Evolutionary conservation across 2,888 invertebrate genomes (phyloP).

Genomic region (Seira sanloemensis): DNA sequence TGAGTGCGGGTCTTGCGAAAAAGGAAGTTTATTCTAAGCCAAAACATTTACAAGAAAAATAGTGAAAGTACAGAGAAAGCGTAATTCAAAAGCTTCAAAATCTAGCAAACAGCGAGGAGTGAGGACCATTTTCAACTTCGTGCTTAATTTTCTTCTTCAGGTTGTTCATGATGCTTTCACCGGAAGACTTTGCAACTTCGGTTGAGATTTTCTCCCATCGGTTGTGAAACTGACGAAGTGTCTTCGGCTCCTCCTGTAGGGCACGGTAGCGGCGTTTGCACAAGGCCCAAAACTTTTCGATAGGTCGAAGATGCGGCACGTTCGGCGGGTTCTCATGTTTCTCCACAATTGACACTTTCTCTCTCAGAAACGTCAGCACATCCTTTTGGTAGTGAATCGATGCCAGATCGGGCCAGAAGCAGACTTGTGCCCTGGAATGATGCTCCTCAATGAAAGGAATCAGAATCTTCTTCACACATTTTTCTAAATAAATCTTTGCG

Average conservation of each 20-base stretch:
- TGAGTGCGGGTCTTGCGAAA: no score
- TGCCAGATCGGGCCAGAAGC: constrained; percentile 39
- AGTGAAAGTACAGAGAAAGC: not conserved
- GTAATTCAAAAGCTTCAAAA: not conserved
- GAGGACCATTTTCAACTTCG: not conserved
- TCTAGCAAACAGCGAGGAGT: not conserved
- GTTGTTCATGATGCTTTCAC: constrained; percentile 10
- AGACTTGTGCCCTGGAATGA: constrained; percentile 22
- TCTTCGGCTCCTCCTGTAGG: not conserved
- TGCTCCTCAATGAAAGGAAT: constrained; percentile 49
- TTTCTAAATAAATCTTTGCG: constrained; percentile 30
- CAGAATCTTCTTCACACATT: constrained; percentile 36
- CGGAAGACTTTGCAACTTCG: constrained; percentile 33
- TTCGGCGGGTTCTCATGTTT: constrained; percentile 31
- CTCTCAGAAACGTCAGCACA: constrained; percentile 1
- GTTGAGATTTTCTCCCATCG: constrained; percentile 9
- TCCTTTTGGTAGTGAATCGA: constrained; percentile 20
- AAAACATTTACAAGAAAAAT: not conserved
- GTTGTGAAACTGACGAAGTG: constrained; percentile 12
- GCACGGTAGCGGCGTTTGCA: constrained; percentile 19
- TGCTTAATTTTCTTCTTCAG: not conserved
- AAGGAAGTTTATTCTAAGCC: no score
- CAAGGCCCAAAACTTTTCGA: constrained; percentile 36
- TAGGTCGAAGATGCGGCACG: constrained; percentile 34
- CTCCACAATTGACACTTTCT: constrained; percentile 21